Evolutionary conservation across 2,113 vertebrate genomes (phyloP), one percentile per base, ranked within the genome.

Genomic region (Etheostoma cragini): DNA sequence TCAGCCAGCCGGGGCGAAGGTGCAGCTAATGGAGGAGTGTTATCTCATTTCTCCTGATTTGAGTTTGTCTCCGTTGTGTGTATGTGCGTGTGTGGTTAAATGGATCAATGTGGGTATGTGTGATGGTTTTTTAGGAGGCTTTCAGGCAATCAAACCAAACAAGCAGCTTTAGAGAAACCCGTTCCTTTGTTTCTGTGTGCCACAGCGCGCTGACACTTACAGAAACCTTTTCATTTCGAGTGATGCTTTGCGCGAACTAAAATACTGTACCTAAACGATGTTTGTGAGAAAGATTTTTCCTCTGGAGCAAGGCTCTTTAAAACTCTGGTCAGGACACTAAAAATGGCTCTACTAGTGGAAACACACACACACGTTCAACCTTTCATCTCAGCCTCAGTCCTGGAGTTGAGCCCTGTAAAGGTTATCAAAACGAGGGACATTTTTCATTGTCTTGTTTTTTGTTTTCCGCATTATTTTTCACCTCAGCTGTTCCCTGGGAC

Each of bases 111-210:
- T 81, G 74, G 54, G 76, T 74, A 35, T 68, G 71, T 71, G 71
- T 83, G 83, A 61, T 78, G 50, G 10, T 60, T 81, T 85, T 81
- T 70, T 74, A 75, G 84, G 75, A 87, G 78, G 83, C 67, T 91
- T 92, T 88, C 70, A 88, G 84, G 88, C 85, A 92, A 83, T 89
- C 86, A 78, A 89, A 91, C 90, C 84, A 90, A 90, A 88, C 83
- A 85, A 81, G 84, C 85, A 89, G 88, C 88, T 91, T 90, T 82
- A 84, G 81, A 86, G 75, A 60, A 85, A 81, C 30, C 45, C 15
- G 12, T 74, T 42, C 69, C 54, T 83, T 47, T 68, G 78, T 82
- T 42, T 30, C 63, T 35, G 42, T 62, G 76, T 68, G 65, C 67
- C 57, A 42, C 69, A 52, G 69, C 42, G 14, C 71, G 30, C 54